A percentile compares a stretch with the other conserved stretches of the same genome.
phyloP scores from a whole-genome alignment of 2,797 vertebrate species.

The Hipposideros larvatus region DNA sequence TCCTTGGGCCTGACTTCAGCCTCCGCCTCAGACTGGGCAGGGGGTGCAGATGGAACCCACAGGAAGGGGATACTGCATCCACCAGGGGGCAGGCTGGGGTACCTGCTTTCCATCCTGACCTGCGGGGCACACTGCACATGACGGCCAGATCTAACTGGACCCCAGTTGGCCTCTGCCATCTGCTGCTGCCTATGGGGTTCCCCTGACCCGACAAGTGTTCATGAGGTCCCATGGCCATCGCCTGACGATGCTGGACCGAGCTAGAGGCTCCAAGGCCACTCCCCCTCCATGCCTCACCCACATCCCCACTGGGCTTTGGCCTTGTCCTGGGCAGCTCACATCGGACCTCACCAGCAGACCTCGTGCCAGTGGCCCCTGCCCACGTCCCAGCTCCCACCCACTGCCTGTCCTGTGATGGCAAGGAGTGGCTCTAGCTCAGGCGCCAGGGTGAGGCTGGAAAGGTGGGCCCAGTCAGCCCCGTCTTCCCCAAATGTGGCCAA shows the following conservation, averaged over 20 bases:
- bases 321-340: too few species aligned
- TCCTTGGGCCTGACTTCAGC: not conserved
- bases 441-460: not conserved
- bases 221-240: rapidly evolving
- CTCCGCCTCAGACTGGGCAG: rapidly evolving
- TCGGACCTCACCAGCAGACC: not conserved
- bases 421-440: not conserved
- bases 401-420: not conserved
- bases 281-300: not conserved
- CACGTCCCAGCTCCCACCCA: too few species aligned
- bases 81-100: too few species aligned
- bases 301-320: too few species aligned
- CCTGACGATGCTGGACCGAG: too few species aligned
- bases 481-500: not conserved
- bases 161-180: not conserved
- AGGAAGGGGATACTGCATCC: rapidly evolving
- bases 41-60: not conserved
- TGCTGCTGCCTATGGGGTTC: rapidly evolving
- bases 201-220: not conserved
- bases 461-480: not conserved
- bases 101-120: not conserved
- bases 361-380: too few species aligned
- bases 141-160: too few species aligned
- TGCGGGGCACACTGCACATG: too few species aligned
- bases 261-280: rapidly evolving